These are phyloP conservation scores for Probosciger aterrimus DNA, from an alignment of 2,113 vertebrate species.

Conservation along the genomic window DNA sequence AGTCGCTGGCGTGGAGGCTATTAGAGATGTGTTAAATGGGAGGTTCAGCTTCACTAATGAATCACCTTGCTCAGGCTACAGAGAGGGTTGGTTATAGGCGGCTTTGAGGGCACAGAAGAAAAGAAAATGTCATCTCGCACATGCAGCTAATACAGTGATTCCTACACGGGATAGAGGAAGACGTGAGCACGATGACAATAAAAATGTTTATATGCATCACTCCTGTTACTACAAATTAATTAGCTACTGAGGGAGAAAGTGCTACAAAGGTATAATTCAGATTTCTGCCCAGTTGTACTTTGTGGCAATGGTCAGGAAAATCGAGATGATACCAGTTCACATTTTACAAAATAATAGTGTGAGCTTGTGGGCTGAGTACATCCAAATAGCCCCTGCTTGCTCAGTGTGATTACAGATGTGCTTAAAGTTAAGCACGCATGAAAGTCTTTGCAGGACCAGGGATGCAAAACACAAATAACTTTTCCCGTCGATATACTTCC, in stretches of 20 bases:
- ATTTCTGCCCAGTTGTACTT: background rate
- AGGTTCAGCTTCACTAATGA: slow-evolving; percentile 4
- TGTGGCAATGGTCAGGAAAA: background rate
- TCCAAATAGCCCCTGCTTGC: background rate
- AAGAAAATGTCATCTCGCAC: background rate
- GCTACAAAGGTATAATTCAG: background rate
- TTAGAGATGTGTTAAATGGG: slow-evolving; percentile 20
- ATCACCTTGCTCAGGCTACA: background rate
- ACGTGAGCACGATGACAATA: background rate
- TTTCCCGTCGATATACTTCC: background rate
- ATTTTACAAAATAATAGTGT: background rate
- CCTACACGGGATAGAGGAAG: background rate
- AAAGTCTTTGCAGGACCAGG: background rate
- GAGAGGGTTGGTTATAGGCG: background rate
- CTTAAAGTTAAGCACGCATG: background rate
- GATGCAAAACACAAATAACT: background rate
- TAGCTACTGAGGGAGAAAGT: background rate
- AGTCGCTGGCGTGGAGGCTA: background rate
- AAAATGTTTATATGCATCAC: background rate
- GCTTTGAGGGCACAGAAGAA: background rate
- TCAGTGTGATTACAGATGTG: background rate
- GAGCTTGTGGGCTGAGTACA: background rate
- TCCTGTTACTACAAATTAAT: background rate
- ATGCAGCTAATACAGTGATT: background rate
- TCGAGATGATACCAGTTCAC: background rate